These are phyloP conservation scores for Subacronicta megacephala DNA, from an alignment of 2,888 invertebrate genomes.

Conservation along the genomic window DNA sequence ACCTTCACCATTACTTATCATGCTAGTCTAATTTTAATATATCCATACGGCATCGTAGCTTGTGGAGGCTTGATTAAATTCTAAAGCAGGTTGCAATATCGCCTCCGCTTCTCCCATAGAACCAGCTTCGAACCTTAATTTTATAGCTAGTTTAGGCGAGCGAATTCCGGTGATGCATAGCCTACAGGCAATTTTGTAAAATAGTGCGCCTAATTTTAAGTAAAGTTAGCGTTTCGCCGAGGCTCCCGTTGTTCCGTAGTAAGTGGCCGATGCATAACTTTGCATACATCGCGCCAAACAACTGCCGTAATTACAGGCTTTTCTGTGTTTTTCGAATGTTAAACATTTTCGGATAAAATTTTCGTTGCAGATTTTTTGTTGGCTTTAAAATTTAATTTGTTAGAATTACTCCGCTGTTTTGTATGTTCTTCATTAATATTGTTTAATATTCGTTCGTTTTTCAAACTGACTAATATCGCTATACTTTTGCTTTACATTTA, in stretches of 20 bases:
- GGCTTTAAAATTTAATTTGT: constrained; percentile 8
- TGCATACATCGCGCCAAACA: constrained; percentile 31
- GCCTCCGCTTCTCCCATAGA: constrained; percentile 3
- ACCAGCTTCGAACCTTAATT: constrained; percentile 35
- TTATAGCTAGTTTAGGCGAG: constrained; percentile 53
- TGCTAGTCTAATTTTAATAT: too few species aligned
- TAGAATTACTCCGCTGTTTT: too few species aligned
- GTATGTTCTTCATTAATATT: too few species aligned
- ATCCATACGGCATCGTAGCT: too few species aligned
- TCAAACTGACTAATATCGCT: too few species aligned
- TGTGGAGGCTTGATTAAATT: too few species aligned
- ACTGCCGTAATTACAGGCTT: constrained; percentile 20
- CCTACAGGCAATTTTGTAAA: constrained; percentile 55
- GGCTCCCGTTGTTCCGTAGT: constrained; percentile 24
- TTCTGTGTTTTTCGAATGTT: constrained; percentile 15
- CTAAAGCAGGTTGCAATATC: neutral
- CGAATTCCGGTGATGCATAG: constrained; percentile 55
- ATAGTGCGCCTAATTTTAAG: constrained; percentile 56
- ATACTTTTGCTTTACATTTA: too few species aligned
- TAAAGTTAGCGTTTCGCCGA: constrained; percentile 23
- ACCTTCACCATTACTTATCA: too few species aligned
- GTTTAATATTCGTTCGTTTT: too few species aligned
- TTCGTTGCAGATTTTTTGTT: constrained; percentile 9
- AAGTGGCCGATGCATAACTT: constrained; percentile 38
- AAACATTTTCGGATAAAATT: constrained; percentile 5